These are phyloP conservation scores for Chionomys nivalis DNA, from an alignment of 2,113 vertebrate genomes.

Conservation along the genomic window DNA sequence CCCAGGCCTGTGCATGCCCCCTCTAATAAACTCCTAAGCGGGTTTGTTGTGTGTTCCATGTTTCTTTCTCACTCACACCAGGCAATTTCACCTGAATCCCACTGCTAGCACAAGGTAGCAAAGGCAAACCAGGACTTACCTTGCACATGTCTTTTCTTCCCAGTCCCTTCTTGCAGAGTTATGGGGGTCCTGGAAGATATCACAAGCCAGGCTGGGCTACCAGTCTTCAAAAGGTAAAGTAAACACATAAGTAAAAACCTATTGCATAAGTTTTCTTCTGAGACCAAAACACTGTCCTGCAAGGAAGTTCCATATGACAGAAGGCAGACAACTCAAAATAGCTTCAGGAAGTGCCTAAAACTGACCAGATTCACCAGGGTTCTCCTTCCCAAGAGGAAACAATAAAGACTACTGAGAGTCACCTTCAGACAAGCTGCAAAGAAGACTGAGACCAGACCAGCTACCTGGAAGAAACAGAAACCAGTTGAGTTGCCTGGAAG, in stretches of 20 bases:
- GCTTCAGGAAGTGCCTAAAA: not conserved
- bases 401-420: not conserved
- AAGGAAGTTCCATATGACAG: not conserved
- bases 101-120: not conserved
- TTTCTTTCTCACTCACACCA: too few species aligned
- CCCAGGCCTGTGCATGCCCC: too few species aligned
- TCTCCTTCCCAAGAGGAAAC: not conserved
- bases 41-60: too few species aligned
- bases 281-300: not conserved
- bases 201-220: not conserved
- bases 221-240: not conserved
- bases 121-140: not conserved
- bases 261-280: not conserved
- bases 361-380: not conserved
- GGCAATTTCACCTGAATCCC: not conserved
- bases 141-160: not conserved
- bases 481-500: not conserved
- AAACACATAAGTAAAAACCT: not conserved
- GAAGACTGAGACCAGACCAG: too few species aligned
- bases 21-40: too few species aligned
- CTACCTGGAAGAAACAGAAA: not conserved
- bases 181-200: too few species aligned
- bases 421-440: not conserved
- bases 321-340: not conserved
- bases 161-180: not conserved